Evolutionary conservation across 2,888 invertebrate genomes (phyloP).

Genomic region (Drosophila paucipuncta): DNA sequence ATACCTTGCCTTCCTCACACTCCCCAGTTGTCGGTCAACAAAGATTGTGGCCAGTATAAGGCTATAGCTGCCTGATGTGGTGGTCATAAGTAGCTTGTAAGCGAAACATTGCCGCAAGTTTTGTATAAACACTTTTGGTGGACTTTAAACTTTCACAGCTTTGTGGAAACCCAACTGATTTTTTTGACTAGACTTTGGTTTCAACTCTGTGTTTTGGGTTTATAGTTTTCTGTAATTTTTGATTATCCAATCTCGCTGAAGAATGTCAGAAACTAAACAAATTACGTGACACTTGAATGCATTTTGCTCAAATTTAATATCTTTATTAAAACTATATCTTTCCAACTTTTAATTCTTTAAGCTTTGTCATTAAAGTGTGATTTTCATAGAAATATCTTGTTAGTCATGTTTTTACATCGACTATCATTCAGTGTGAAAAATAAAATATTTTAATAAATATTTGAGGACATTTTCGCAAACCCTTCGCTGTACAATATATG

Average conservation of each 20-base stretch:
- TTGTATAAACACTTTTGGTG: background rate
- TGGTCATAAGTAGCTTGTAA: constrained; percentile 10
- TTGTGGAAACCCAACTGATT: background rate
- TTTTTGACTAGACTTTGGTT: background rate
- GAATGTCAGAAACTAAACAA: background rate
- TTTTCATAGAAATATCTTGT: background rate
- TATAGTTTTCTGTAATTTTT: background rate
- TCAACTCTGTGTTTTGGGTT: too few relatives aligned
- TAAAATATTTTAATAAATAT: background rate
- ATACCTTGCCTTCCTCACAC: background rate
- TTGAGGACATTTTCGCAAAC: background rate
- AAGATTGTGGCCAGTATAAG: constrained; percentile 12
- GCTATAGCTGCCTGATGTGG: background rate
- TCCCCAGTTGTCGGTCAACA: constrained; percentile 1
- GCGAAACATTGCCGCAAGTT: background rate
- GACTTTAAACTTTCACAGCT: background rate
- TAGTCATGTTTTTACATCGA: too few relatives aligned
- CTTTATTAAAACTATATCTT: background rate
- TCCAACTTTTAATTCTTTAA: background rate
- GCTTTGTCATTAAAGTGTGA: fast-evolving
- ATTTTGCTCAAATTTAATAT: background rate
- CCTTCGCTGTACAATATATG: background rate
- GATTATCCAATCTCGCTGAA: background rate
- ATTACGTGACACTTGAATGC: background rate
- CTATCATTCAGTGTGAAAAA: background rate